These are phyloP conservation scores for Tholera decimalis DNA, from an alignment of 2,888 invertebrate genomes.

Conservation along the genomic window DNA sequence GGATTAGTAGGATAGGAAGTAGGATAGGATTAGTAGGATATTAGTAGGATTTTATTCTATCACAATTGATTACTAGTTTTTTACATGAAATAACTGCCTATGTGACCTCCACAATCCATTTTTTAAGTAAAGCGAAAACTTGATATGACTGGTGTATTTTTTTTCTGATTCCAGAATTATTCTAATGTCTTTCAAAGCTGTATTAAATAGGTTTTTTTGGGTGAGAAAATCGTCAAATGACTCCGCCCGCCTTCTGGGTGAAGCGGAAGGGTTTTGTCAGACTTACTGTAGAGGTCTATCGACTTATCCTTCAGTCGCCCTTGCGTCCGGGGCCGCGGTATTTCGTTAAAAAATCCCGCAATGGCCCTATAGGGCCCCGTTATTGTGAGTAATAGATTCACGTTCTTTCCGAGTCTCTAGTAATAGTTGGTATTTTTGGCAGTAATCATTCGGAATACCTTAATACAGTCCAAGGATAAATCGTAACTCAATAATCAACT, in stretches of 20 bases:
- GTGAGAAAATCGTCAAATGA: too few relatives aligned
- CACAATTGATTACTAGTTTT: neutral
- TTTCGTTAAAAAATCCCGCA: too few relatives aligned
- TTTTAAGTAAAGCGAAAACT: neutral
- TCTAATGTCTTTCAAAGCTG: neutral
- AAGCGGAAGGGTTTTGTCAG: too few relatives aligned
- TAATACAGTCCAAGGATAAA: constrained; percentile 4
- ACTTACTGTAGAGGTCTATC: too few relatives aligned
- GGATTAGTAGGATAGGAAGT: too few relatives aligned
- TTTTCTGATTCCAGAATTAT: neutral
- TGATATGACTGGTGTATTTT: neutral
- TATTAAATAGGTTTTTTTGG: too few relatives aligned
- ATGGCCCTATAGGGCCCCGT: too few relatives aligned
- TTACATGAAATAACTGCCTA: neutral
- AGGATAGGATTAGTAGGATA: too few relatives aligned
- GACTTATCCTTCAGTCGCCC: too few relatives aligned
- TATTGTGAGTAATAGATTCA: neutral
- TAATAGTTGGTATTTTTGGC: too few relatives aligned
- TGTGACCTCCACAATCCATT: neutral
- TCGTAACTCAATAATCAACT: constrained; percentile 38
- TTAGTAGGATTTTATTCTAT: neutral
- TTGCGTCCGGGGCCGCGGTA: too few relatives aligned
- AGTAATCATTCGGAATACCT: neutral
- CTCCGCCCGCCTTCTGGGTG: too few relatives aligned
- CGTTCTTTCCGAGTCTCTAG: neutral